A percentile compares a stretch with the other conserved stretches of the same genome.
Evolutionary conservation across 1,140 invertebrate genomes (phyloP).

Genomic region (Nylanderia fulva): DNA sequence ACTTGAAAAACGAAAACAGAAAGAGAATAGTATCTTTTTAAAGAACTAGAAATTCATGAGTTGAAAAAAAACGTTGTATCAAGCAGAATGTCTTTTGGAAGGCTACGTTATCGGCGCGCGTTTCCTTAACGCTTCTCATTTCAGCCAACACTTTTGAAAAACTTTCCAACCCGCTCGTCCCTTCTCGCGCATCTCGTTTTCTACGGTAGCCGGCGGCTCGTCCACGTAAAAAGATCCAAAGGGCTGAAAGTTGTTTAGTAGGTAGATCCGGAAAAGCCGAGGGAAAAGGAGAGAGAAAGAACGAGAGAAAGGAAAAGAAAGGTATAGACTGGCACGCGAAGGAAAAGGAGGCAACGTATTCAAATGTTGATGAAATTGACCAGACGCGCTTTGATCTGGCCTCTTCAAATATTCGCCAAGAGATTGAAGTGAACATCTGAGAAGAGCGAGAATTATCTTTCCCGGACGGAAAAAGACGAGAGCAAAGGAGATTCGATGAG

Average conservation of each 20-base stretch:
- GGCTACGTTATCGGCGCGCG: constrained; percentile 66
- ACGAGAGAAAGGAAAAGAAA: constrained; percentile 26
- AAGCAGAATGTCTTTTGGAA: constrained; percentile 66
- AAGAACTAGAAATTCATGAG: constrained; percentile 44
- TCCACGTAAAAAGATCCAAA: constrained; percentile 74
- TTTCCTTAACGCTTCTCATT: constrained; percentile 75
- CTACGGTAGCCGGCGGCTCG: constrained; percentile 52
- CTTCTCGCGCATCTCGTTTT: constrained; percentile 52
- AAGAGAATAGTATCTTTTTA: not conserved
- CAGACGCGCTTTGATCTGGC: constrained; percentile 86
- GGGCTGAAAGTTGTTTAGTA: constrained; percentile 67
- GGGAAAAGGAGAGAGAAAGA: constrained; percentile 25
- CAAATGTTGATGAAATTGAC: constrained; percentile 87
- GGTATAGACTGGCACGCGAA: constrained; percentile 18
- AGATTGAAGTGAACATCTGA: constrained; percentile 86
- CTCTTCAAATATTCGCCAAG: constrained; percentile 85
- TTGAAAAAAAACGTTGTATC: constrained; percentile 59
- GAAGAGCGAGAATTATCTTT: constrained; percentile 82
- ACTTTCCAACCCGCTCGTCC: constrained; percentile 69
- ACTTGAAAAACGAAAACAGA: not conserved
- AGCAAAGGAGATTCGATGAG: constrained; percentile 28
- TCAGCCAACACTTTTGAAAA: constrained; percentile 77
- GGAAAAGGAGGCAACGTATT: constrained; percentile 78
- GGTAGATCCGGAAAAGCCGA: constrained; percentile 55
- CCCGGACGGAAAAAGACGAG: constrained; percentile 52